Evolutionary conservation across 1,140 invertebrate genomes (phyloP), one percentile per base, ranked within the genome.

Genomic region (Zophobas atratus): DNA sequence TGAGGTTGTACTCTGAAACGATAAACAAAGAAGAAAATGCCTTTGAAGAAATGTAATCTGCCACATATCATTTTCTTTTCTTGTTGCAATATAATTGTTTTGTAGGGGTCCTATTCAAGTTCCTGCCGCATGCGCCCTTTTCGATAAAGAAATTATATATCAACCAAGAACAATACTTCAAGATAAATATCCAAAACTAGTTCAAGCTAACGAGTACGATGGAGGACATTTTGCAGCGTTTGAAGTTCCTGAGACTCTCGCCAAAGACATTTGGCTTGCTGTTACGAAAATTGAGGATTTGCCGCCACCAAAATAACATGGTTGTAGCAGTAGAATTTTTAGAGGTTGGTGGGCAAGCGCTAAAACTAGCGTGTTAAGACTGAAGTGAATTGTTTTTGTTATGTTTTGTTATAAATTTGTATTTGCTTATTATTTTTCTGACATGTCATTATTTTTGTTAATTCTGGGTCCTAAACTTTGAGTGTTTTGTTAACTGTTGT

Each of bases 181-280:
- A 55, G 87, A 89, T 0, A 92, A 89, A 81, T 94, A 88, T 82
- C 82, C 80, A 0, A 93, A 94, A 82, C 77, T 94, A 5, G 86
- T 94, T 3, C 90, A 92, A 57, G 89, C 89, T 1, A 92, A 88
- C 1, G 88, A 92, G 67, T 80, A 78, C 41, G 87, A 90, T 2
- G 95, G 95, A 3, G 96, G 96, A 1, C 96, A 98, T 87, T 98
- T 97, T 84, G 92, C 93, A 1, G 95, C 94, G 0, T 90, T 97
- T 75, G 94, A 98, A 85, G 90, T 92, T 53, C 96, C 96, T 0
- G 82, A 92, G 81, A 81, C 91, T 3, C 79, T 97, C 0, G 90
- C 92, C 2, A 88, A 92, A 6, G 95, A 96, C 76, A 78, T 85
- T 38, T 81, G 51, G 51, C 6, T 56, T 32, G 48, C 49, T 74